Evolutionary conservation across 2,888 invertebrate genomes (phyloP).

Genomic region (Geophilus truncorum): DNA sequence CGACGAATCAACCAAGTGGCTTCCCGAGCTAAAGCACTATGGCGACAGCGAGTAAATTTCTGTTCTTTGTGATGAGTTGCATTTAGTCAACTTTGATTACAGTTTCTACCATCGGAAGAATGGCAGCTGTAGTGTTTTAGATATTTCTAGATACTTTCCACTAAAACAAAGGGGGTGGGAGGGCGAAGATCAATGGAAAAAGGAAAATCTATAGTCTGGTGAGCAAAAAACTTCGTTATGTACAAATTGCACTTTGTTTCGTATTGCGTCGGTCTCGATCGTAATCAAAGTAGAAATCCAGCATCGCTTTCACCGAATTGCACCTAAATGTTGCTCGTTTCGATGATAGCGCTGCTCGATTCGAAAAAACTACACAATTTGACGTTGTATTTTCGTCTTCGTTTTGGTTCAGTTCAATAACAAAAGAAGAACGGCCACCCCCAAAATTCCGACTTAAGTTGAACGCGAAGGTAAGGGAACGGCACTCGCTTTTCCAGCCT

Average conservation of each 20-base stretch:
- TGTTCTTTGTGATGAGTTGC: neutral
- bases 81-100: neutral
- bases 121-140: neutral
- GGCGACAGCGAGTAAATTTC: neutral
- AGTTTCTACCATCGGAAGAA: neutral
- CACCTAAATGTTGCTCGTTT: neutral
- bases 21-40: neutral
- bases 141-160: neutral
- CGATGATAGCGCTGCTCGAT: neutral
- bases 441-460: neutral
- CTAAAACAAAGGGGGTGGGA: conserved; percentile 4
- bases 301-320: neutral
- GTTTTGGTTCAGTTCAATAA: neutral
- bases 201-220: neutral
- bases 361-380: neutral
- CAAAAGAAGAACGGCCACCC: neutral
- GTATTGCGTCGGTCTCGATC: neutral
- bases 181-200: neutral
- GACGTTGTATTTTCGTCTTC: neutral
- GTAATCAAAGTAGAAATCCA: neutral
- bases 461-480: neutral
- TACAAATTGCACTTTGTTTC: neutral
- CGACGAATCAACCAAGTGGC: neutral
- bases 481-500: neutral
- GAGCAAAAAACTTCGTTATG: neutral